Evolutionary conservation across 2,888 invertebrate species (phyloP).

Genomic region (Ferrisia virgata): DNA sequence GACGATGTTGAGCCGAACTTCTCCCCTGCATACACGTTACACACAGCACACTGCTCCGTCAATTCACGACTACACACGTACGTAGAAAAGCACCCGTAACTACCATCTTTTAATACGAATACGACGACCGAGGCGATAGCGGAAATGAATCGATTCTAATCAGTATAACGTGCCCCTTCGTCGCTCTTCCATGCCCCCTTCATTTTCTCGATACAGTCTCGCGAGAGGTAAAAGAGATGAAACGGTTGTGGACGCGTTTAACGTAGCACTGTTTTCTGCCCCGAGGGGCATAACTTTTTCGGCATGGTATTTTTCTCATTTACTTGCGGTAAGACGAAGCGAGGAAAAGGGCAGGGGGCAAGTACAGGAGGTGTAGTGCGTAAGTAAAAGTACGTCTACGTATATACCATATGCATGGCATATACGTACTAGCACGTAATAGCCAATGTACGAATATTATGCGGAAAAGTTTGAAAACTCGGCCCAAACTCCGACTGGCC

Average conservation of each 20-base stretch:
- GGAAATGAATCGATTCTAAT: conserved; percentile 33
- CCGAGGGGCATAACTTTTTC: conserved; percentile 25
- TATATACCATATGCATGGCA: background rate
- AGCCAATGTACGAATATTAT: background rate
- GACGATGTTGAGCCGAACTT: background rate
- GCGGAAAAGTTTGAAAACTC: background rate
- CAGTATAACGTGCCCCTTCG: background rate
- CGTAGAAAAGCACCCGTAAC: background rate
- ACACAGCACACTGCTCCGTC: too few species aligned
- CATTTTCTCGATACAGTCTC: too few species aligned
- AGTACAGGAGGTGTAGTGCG: too few species aligned
- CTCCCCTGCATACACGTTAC: background rate
- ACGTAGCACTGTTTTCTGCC: background rate
- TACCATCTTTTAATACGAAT: background rate
- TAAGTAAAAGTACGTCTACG: background rate
- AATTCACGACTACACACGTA: background rate
- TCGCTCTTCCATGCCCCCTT: too few species aligned
- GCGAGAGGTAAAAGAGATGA: background rate
- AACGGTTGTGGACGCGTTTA: background rate
- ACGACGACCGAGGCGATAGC: background rate
- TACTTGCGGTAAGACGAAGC: background rate
- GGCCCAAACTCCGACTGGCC: background rate
- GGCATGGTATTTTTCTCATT: conserved; percentile 27
- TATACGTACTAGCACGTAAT: background rate
- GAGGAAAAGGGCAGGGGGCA: too few species aligned